phyloP scores from a whole-genome alignment of 2,888 invertebrate species.

The Boloria euphrosyne region DNA sequence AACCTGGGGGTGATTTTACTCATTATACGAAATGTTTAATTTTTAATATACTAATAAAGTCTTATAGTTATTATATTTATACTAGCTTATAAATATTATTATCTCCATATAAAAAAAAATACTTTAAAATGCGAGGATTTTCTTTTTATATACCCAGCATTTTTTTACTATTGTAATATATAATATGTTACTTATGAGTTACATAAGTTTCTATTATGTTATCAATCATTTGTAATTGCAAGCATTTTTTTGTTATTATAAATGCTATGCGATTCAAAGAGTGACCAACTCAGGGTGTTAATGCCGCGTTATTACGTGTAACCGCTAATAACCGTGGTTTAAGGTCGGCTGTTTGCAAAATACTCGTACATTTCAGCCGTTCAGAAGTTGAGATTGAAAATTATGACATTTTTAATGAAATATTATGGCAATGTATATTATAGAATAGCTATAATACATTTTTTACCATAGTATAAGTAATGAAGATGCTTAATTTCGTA shows the following conservation, averaged over 20 bases:
- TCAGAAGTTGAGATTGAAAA: constrained; percentile 7
- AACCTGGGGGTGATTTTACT: no score
- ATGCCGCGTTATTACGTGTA: constrained; percentile 13
- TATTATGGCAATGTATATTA: neutral
- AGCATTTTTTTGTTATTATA: neutral
- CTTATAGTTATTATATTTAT: no score
- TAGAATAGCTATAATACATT: neutral
- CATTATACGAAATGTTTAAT: no score
- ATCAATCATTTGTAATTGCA: neutral
- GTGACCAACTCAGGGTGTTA: constrained; percentile 11
- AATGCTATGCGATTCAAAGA: constrained; percentile 4
- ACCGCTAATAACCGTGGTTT: constrained; percentile 17
- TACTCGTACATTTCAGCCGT: constrained; percentile 7
- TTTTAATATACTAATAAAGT: no score
- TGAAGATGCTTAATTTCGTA: no score
- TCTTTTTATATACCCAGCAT: neutral
- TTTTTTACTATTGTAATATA: neutral
- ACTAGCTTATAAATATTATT: no score
- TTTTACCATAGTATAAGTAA: no score
- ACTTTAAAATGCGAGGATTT: no score
- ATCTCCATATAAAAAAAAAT: no score
- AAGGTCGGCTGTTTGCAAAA: constrained; percentile 11
- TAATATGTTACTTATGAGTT: neutral
- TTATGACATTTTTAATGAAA: constrained; percentile 3
- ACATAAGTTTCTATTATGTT: neutral